These are phyloP conservation scores for Sebastes variabilis DNA, from an alignment of 2,797 vertebrate species.

Conservation along the genomic window DNA sequence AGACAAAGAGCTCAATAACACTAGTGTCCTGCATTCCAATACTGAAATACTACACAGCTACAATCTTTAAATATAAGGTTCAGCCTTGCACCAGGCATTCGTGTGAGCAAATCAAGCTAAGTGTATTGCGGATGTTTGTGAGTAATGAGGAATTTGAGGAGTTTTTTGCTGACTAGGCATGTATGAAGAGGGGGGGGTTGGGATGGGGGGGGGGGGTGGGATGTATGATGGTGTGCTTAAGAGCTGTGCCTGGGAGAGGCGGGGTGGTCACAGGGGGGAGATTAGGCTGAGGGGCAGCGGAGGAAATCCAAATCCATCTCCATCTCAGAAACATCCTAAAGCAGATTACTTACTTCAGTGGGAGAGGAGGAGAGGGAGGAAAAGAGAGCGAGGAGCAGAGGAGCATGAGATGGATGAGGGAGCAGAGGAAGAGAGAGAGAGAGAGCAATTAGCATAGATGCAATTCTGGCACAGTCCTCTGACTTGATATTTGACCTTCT, in stretches of 20 bases:
- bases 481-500: slow-evolving; percentile 85
- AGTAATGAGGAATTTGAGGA: slow-evolving; percentile 80
- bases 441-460: slow-evolving; percentile 82
- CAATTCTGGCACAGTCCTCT: slow-evolving; percentile 79
- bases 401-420: slow-evolving; percentile 59
- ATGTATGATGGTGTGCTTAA: slow-evolving; percentile 75
- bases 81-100: slow-evolving; percentile 44
- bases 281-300: slow-evolving; percentile 78
- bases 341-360: slow-evolving; percentile 80
- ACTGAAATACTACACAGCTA: slow-evolving; percentile 16
- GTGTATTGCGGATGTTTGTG: slow-evolving; percentile 78
- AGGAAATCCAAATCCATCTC: slow-evolving; percentile 82
- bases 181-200: slow-evolving; percentile 32
- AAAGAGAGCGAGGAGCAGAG: slow-evolving; percentile 24
- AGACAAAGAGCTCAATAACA: slow-evolving; percentile 11
- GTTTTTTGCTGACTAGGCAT: slow-evolving; percentile 76
- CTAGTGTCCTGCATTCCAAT: not conserved
- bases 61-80: slow-evolving; percentile 56
- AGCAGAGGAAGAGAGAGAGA: slow-evolving; percentile 43
- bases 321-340: slow-evolving; percentile 83
- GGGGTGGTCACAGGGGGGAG: slow-evolving; percentile 76
- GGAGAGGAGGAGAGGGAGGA: slow-evolving; percentile 33
- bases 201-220: not conserved
- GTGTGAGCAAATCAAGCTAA: slow-evolving; percentile 76
- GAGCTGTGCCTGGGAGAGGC: slow-evolving; percentile 61